Conservation (phyloP, 1,140 invertebrate genomes). For the Condylostylus longicornis region DNA sequence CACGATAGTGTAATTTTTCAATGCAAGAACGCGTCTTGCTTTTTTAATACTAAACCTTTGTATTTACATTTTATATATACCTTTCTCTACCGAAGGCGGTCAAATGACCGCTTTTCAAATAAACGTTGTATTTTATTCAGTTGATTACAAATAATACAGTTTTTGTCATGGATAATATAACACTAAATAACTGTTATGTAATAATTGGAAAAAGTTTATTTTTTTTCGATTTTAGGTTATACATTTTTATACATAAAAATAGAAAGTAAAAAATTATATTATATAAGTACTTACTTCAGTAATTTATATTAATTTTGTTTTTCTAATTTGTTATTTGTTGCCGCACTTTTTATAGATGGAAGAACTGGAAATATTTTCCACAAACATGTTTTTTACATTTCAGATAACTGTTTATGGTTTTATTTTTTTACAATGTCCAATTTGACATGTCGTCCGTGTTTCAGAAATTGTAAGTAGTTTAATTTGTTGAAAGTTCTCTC, state of each 20-base stretch:
- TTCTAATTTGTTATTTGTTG: conserved; percentile 5
- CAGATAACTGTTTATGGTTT: conserved; percentile 10
- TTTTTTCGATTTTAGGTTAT: neutral
- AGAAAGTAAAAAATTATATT: conserved; percentile 4
- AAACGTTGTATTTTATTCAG: conserved; percentile 1
- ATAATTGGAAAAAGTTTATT: conserved; percentile 1
- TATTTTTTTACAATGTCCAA: conserved; percentile 14
- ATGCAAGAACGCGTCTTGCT: too few species aligned
- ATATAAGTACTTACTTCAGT: neutral
- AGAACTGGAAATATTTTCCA: conserved; percentile 10
- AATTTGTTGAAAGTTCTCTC: conserved; percentile 4
- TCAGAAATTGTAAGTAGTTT: conserved; percentile 3
- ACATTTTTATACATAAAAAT: neutral
- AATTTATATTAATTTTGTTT: neutral
- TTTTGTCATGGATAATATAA: conserved; percentile 3
- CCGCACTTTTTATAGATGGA: conserved; percentile 9
- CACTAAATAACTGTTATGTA: conserved; percentile 2
- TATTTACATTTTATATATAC: conserved; percentile 4
- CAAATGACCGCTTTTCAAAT: conserved; percentile 3
- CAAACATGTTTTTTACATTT: conserved; percentile 14
- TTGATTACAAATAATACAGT: conserved; percentile 1
- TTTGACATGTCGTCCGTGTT: conserved; percentile 12
- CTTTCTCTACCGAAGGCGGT: conserved; percentile 3
- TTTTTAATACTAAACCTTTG: conserved; percentile 5
- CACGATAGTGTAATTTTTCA: too few species aligned